Conservation (phyloP, 2,888 invertebrate species). For the Tenthredo scrophulariae region DNA sequence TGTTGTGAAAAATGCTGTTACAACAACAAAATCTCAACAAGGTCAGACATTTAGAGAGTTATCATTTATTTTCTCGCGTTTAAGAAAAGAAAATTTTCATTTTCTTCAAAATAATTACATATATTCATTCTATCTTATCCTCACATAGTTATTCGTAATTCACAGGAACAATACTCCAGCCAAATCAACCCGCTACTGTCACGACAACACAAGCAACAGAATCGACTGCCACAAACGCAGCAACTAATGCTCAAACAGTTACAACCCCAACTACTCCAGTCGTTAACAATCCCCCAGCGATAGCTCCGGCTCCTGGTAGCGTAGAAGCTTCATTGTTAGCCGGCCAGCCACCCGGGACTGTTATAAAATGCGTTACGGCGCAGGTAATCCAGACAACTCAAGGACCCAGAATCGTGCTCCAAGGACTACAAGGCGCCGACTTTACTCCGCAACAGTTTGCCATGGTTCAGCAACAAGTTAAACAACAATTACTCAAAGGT, state of each 20-base stretch:
- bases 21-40: slow-evolving; percentile 62
- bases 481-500: slow-evolving; percentile 93
- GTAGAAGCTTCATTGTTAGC: slow-evolving; percentile 87
- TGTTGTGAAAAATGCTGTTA: slow-evolving; percentile 70
- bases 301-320: slow-evolving; percentile 77
- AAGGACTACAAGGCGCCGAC: slow-evolving; percentile 91
- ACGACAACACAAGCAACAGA: slow-evolving; percentile 64
- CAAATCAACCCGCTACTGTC: slow-evolving; percentile 55
- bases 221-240: slow-evolving; percentile 61
- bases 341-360: slow-evolving; percentile 91
- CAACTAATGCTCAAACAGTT: slow-evolving; percentile 61
- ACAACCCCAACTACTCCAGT: slow-evolving; percentile 58
- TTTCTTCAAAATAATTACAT: neutral
- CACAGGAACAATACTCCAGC: slow-evolving; percentile 56
- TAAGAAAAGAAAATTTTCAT: neutral
- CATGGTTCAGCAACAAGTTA: slow-evolving; percentile 93
- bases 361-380: slow-evolving; percentile 92
- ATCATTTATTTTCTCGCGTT: neutral
- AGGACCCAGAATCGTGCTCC: slow-evolving; percentile 92
- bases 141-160: slow-evolving; percentile 53
- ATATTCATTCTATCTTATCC: neutral
- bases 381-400: slow-evolving; percentile 92
- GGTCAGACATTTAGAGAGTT: slow-evolving; percentile 36
- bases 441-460: slow-evolving; percentile 90
- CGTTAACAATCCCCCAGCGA: slow-evolving; percentile 58